Percentiles rank a stretch among this genome's conserved stretches.
phyloP scores from a whole-genome alignment of 92 coral and sea anemone genomes.

The Umimayanthus chanpuru region DNA sequence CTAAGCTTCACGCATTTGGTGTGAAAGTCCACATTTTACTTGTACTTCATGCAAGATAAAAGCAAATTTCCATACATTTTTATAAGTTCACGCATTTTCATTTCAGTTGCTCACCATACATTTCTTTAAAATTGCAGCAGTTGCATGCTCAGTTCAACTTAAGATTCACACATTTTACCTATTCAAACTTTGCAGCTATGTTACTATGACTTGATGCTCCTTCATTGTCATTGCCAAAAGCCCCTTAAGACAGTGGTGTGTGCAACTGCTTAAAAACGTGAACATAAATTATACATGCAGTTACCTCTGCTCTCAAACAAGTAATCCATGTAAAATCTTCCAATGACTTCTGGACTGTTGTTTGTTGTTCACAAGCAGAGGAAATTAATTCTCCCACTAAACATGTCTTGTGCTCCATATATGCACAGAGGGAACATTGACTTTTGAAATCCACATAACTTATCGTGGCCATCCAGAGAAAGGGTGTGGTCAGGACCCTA shows the following conservation, averaged over 20 bases:
- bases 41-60: too few species aligned
- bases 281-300: background rate
- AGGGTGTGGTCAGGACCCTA: conserved; percentile 53
- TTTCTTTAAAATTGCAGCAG: too few species aligned
- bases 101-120: too few species aligned
- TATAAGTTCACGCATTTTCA: too few species aligned
- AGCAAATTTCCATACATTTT: too few species aligned
- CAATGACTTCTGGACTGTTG: conserved; percentile 62
- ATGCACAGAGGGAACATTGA: conserved; percentile 72
- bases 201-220: conserved; percentile 32
- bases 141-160: too few species aligned
- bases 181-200: too few species aligned
- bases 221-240: conserved; percentile 14
- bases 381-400: conserved; percentile 61
- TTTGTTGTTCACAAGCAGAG: conserved; percentile 73
- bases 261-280: conserved; percentile 10
- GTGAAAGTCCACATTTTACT: too few species aligned
- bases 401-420: conserved; percentile 69
- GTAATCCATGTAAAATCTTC: conserved; percentile 72
- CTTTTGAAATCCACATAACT: conserved; percentile 59
- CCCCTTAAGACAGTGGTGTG: conserved; percentile 31
- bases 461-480: conserved; percentile 58
- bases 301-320: conserved; percentile 60
- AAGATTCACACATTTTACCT: too few species aligned
- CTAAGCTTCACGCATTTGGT: too few species aligned